These are phyloP conservation scores for Bimastos eiseni DNA, from an alignment of 2,888 invertebrate species.

Conservation along the genomic window DNA sequence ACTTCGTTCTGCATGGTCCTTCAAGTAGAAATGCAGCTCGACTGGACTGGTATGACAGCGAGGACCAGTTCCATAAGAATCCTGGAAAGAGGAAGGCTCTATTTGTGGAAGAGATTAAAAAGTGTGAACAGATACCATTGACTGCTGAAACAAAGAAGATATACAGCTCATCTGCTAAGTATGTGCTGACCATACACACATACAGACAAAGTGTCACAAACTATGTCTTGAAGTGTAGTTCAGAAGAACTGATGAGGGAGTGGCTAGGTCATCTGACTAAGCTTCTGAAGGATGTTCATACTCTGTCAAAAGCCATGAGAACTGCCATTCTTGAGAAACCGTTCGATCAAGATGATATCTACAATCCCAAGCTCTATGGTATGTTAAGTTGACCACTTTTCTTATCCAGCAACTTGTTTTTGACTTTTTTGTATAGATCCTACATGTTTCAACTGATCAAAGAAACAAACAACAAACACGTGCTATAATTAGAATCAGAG, in stretches of 20 bases:
- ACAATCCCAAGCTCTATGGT: background rate
- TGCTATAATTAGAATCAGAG: too few relatives aligned
- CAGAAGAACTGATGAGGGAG: background rate
- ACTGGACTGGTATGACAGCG: conserved; percentile 10
- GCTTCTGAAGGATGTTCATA: background rate
- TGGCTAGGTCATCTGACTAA: conserved; percentile 7
- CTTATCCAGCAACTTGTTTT: background rate
- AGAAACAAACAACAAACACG: too few relatives aligned
- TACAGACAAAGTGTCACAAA: background rate
- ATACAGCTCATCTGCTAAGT: background rate
- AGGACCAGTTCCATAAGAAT: background rate
- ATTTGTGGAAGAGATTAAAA: conserved; percentile 19
- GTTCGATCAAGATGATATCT: background rate
- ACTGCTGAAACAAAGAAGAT: background rate
- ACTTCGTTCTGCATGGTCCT: conserved; percentile 18
- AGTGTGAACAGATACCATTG: background rate
- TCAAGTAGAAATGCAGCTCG: conserved; percentile 9
- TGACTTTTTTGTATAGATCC: background rate
- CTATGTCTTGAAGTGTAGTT: conserved; percentile 1
- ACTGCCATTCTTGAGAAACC: background rate
- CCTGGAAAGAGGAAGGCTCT: conserved; percentile 21
- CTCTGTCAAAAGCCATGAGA: background rate
- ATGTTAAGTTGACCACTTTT: background rate
- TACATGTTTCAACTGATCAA: too few relatives aligned
- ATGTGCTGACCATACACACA: conserved; percentile 1